Conservation (phyloP, 2,797 vertebrate genomes). For the Pangasius macronema region DNA sequence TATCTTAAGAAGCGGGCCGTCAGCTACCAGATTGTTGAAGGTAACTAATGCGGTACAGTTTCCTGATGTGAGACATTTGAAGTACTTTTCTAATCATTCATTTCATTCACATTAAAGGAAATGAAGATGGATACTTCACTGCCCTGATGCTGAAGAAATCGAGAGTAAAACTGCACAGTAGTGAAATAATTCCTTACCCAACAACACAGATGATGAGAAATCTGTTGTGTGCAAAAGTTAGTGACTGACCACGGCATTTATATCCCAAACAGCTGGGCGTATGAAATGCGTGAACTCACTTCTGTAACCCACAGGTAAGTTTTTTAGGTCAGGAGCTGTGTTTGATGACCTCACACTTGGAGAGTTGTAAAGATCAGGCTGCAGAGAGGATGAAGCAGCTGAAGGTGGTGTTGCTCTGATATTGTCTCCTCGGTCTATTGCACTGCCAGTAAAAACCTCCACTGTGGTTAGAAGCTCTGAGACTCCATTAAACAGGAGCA, state of each 20-base stretch:
- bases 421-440: no score
- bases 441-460: no score
- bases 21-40: conserved; percentile 87
- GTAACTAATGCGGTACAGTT: conserved; percentile 64
- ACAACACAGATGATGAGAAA: conserved; percentile 93
- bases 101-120: conserved; percentile 71
- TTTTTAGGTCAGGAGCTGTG: conserved; percentile 81
- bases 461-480: no score
- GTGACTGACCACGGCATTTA: conserved; percentile 41
- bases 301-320: conserved; percentile 72
- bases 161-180: conserved; percentile 82
- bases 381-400: conserved; percentile 87
- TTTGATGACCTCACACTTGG: conserved; percentile 95
- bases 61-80: not conserved
- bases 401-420: conserved; percentile 72
- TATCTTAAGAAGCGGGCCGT: conserved; percentile 86
- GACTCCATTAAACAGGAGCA: no score
- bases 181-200: conserved; percentile 83
- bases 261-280: not conserved
- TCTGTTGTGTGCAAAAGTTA: conserved; percentile 86
- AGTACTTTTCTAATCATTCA: not conserved
- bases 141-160: conserved; percentile 92
- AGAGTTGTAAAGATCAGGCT: conserved; percentile 87
- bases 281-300: not conserved
- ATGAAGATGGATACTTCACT: conserved; percentile 86